A percentile compares a stretch with the other conserved stretches of the same genome.
Conservation (phyloP, 1,140 invertebrate genomes). For the Belonocnema kinseyi region DNA sequence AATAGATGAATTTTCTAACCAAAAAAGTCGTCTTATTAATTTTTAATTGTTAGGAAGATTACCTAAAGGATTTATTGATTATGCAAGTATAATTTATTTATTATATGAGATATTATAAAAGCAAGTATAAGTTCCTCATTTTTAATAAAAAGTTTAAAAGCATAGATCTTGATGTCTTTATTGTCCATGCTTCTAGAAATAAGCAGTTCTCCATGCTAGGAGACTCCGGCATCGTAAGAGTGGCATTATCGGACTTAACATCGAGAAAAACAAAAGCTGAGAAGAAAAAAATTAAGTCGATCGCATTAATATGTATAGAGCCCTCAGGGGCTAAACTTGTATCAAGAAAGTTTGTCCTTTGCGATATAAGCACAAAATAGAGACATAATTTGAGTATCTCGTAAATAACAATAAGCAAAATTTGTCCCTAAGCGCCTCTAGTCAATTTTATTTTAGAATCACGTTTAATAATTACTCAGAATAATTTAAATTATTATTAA, state of each 20-base stretch:
- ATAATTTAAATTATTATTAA: too few species aligned
- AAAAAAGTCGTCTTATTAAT: neutral
- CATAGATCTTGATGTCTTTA: too few species aligned
- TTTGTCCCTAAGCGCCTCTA: neutral
- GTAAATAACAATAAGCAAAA: neutral
- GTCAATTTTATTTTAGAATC: neutral
- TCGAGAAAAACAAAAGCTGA: neutral
- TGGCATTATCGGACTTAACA: neutral
- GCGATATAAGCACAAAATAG: neutral
- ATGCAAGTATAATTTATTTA: too few species aligned
- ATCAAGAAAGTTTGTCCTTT: neutral
- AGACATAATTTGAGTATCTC: neutral
- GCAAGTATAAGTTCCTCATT: too few species aligned
- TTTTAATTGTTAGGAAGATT: neutral
- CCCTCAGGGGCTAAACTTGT: neutral
- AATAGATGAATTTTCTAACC: too few species aligned
- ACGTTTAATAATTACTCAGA: too few species aligned
- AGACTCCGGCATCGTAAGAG: neutral
- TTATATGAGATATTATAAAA: too few species aligned
- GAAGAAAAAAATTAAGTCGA: neutral
- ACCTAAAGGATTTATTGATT: neutral
- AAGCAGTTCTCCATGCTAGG: too few species aligned
- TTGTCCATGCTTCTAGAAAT: too few species aligned
- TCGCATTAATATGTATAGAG: constrained; percentile 20
- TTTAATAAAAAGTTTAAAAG: too few species aligned